A percentile compares a stretch with the other conserved stretches of the same genome.
Conservation (phyloP, 2,888 invertebrate genomes). For the Chelonus formosanus region DNA sequence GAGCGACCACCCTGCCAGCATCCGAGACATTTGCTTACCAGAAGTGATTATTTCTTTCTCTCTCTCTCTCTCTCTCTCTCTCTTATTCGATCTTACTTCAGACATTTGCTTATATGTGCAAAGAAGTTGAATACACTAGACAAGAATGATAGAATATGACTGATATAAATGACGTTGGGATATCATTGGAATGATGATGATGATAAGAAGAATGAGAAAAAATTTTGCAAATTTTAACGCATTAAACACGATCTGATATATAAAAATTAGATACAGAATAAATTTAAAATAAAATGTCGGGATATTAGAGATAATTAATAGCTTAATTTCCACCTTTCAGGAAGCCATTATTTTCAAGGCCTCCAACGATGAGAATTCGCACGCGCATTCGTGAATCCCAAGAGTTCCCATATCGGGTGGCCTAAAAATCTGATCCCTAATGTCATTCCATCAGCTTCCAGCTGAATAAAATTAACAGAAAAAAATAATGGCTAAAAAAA, state of each 20-base stretch:
- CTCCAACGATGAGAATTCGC: constrained; percentile 47
- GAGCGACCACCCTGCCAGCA: constrained; percentile 50
- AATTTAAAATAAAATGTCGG: constrained; percentile 9
- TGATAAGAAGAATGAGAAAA: background rate
- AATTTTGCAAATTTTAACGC: no score
- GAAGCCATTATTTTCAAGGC: constrained; percentile 51
- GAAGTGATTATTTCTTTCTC: constrained; percentile 29
- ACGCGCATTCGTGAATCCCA: constrained; percentile 2
- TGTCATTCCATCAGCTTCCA: constrained; percentile 15
- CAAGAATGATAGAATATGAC: constrained; percentile 18
- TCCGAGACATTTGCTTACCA: constrained; percentile 34
- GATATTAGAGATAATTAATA: constrained; percentile 56
- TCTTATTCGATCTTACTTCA: background rate
- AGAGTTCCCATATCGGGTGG: constrained; percentile 39
- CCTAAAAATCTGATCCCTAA: constrained; percentile 34
- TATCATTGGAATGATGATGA: constrained; percentile 7
- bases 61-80: constrained; percentile 12
- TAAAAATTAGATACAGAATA: constrained; percentile 33
- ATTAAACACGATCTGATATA: background rate
- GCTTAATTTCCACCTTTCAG: constrained; percentile 62
- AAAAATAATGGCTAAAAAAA: background rate
- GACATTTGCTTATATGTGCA: constrained; percentile 13
- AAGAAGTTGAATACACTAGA: constrained; percentile 4
- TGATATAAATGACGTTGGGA: background rate
- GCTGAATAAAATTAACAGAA: constrained; percentile 14